Conservation (phyloP, 2,797 vertebrate species). For the Chanos chanos region DNA sequence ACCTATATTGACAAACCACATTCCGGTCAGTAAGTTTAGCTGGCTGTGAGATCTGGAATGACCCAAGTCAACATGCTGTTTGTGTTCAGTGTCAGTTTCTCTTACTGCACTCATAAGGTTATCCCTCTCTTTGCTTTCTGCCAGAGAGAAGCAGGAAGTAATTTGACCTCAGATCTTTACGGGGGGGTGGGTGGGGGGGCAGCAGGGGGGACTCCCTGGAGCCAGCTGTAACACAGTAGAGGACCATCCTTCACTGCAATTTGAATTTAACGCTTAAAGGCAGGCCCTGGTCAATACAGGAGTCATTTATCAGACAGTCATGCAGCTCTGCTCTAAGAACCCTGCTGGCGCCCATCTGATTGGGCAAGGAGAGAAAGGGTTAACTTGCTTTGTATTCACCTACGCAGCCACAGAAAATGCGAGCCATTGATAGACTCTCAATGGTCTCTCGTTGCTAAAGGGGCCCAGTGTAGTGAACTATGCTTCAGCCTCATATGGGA, state of each 20-base stretch:
- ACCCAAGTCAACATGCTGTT: not conserved
- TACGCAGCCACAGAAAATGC: conserved; percentile 4
- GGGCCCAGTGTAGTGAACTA: not conserved
- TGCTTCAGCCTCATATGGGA: not conserved
- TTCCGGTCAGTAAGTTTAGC: no score
- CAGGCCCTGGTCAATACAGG: not conserved
- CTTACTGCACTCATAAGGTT: conserved; percentile 41
- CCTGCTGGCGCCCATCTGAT: not conserved
- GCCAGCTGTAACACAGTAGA: conserved; percentile 19
- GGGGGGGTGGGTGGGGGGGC: not conserved
- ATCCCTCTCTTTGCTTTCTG: conserved; percentile 18
- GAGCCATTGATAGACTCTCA: not conserved
- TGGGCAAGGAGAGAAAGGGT: not conserved
- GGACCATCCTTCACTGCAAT: not conserved
- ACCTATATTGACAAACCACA: no score
- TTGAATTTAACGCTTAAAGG: not conserved
- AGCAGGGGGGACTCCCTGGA: conserved; percentile 8
- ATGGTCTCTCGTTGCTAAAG: not conserved
- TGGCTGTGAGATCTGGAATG: not conserved
- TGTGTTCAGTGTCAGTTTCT: conserved; percentile 2
- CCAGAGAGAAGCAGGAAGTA: conserved; percentile 28
- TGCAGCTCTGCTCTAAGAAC: not conserved
- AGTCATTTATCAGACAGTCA: conserved; percentile 5
- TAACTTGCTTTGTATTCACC: conserved; percentile 6
- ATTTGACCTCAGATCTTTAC: conserved; percentile 43